Evolutionary conservation across 2,888 invertebrate genomes (phyloP), one percentile per base, ranked within the genome.

Genomic region (Macaria notata): DNA sequence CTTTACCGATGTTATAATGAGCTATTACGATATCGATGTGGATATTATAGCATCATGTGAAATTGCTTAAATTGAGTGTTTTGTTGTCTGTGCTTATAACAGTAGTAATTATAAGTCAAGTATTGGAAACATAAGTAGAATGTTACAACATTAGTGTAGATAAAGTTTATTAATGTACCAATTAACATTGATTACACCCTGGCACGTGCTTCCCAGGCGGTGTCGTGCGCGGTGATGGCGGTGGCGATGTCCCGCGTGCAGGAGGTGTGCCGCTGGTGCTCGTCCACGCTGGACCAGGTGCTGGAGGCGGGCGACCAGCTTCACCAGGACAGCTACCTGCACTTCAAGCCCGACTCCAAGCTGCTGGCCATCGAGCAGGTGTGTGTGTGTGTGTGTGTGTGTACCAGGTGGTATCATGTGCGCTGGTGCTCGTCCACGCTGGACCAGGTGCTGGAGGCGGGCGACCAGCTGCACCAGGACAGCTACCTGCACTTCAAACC

Each of bases 401-500:
- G n/a, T n/a, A n/a, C n/a, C n/a, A n/a, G n/a, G n/a, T n/a, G n/a
- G n/a, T n/a, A n/a, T n/a, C n/a, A n/a, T n/a, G n/a, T n/a, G n/a
- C 86, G 88, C 54, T 94, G 93, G 93, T 90, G 88, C 59, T 73
- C 79, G 4, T 76, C 84, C 45, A 93, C 92, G 4, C 81, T 93
- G n/a, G 93, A 93, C 70, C 82, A 88, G 70, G 73, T 93, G 47
- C 74, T 93, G 63, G 92, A 93, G 58, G 84, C 91, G 45, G 93
- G 93, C 0, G 92, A 93, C 68, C 93, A 93, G 74, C 84, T 93
- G 1, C 93, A 93, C 76, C 92, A 93, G 70, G 93, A 93, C 78
- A 93, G 93, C 63, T 93, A 89, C 72, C 81, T 93, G 56, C 92
- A 93, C 62, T 93, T 87, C 77, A 76, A 77, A 6, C 92, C 93